phyloP scores from a whole-genome alignment of 2,888 invertebrate genomes.

The Andricus curvator region DNA sequence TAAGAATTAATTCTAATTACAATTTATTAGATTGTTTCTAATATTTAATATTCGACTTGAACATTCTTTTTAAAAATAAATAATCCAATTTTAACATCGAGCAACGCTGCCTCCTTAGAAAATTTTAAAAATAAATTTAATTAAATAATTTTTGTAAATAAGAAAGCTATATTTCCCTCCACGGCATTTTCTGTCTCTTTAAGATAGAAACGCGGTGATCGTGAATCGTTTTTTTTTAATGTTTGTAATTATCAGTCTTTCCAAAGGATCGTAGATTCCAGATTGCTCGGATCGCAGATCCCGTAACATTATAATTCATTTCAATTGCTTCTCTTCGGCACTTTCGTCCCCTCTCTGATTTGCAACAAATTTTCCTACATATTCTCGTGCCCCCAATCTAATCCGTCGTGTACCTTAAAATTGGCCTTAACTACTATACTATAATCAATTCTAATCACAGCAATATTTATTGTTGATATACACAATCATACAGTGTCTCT shows the following conservation, averaged over 20 bases:
- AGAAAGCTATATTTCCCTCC: slow-evolving; percentile 3
- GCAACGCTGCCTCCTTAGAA: slow-evolving; percentile 3
- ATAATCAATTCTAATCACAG: slow-evolving; percentile 78
- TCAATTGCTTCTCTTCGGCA: slow-evolving; percentile 42
- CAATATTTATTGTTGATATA: slow-evolving; percentile 79
- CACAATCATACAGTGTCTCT: slow-evolving; percentile 77
- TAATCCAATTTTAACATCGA: slow-evolving; percentile 7
- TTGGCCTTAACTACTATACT: slow-evolving; percentile 76
- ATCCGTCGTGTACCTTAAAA: slow-evolving; percentile 69
- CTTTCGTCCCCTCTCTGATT: slow-evolving; percentile 44
- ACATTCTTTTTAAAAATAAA: background rate
- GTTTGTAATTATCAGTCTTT: slow-evolving; percentile 55
- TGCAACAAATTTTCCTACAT: slow-evolving; percentile 32
- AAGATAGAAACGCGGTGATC: background rate
- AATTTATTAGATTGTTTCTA: background rate
- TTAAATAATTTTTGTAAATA: background rate
- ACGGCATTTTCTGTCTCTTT: background rate
- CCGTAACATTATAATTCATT: slow-evolving; percentile 47
- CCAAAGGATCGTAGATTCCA: slow-evolving; percentile 53
- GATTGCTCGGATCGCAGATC: slow-evolving; percentile 52
- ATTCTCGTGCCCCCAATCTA: slow-evolving; percentile 44
- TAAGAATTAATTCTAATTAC: background rate
- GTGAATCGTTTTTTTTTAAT: background rate
- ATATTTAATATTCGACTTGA: background rate
- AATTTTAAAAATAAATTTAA: background rate